A percentile compares a stretch with the other conserved stretches of the same genome.
phyloP scores from a whole-genome alignment of 2,113 vertebrate genomes.

The Pseudopodoces humilis region DNA sequence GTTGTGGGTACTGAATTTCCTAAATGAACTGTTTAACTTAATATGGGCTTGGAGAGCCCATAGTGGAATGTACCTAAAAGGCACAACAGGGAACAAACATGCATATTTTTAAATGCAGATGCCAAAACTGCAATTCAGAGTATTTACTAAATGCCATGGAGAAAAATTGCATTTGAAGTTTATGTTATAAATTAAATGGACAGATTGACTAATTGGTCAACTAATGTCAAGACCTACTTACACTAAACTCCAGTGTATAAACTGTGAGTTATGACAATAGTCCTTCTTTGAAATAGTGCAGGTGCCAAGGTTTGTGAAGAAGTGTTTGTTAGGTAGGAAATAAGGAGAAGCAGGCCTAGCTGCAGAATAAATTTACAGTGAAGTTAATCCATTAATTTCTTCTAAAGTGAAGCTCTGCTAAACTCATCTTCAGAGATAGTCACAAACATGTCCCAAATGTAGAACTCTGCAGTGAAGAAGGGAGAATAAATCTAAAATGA shows the following conservation, averaged over 20 bases:
- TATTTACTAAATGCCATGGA: neutral
- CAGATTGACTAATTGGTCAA: neutral
- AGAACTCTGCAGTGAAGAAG: neutral
- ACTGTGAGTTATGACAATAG: neutral
- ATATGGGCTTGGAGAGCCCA: neutral
- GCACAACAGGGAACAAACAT: neutral
- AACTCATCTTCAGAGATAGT: neutral
- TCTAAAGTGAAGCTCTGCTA: neutral
- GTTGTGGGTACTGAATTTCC: neutral
- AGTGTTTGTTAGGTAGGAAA: neutral
- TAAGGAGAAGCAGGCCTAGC: neutral
- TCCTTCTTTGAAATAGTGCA: neutral
- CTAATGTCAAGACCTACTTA: neutral
- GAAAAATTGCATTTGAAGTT: neutral
- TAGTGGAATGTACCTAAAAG: neutral
- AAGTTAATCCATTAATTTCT: neutral
- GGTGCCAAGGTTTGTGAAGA: fast-evolving
- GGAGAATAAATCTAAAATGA: neutral
- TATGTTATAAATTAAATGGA: neutral
- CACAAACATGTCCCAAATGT: neutral
- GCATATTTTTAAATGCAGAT: neutral
- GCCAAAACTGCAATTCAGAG: neutral
- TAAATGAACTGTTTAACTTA: neutral
- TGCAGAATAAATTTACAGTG: neutral
- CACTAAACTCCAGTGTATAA: neutral